Base-by-base conservation (phyloP, 2,888 invertebrate species). In the Pheosia tremula region DNA sequence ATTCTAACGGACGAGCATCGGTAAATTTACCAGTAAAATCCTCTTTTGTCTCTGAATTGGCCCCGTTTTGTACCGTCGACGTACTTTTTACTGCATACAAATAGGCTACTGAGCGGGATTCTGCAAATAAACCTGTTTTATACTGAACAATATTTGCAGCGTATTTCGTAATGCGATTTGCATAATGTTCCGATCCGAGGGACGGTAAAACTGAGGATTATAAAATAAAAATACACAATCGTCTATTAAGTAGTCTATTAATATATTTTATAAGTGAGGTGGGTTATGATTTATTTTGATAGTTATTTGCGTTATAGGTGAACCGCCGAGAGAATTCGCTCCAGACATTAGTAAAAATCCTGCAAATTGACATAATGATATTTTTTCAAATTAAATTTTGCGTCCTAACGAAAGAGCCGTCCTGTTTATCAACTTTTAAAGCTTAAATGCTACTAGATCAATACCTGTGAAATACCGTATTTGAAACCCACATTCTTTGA, bases 21-120 rank as follows among this genome's bases (percentile, higher is more conserved):
- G 65, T 74, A 76, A 76, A 74, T 73, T 65, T 47, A 73, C 71
- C 60, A 64, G 77, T 76, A 73, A 73, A 73, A 77, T 50, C 61
- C 65, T 76, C 52, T 55, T 59, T 65, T 73, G 68, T 74, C 60
- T 71, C 56, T 64, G 59, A 64, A 67, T 57, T 57, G 58, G 59
- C 52, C 55, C 58, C 63, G 56, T 76, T 24, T 76, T 73, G 61
- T 65, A 58, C 64, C 64, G 56, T 57, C 57, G 67, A 49, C 57
- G 50, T 50, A 75, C 59, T 69, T 74, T 73, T 77, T 76, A 73
- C 65, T 71, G 60, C 71, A 73, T 65, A 65, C 57, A 67, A 70
- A 76, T 63, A 64, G 67, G 60, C 47, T 63, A n/a, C 62, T 54
- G 64, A 72, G 56, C 24, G 59, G 52, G 67, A 59, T 67, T 60